These are phyloP conservation scores for Mimachlamys varia DNA, from an alignment of 2,888 invertebrate genomes.

Conservation along the genomic window DNA sequence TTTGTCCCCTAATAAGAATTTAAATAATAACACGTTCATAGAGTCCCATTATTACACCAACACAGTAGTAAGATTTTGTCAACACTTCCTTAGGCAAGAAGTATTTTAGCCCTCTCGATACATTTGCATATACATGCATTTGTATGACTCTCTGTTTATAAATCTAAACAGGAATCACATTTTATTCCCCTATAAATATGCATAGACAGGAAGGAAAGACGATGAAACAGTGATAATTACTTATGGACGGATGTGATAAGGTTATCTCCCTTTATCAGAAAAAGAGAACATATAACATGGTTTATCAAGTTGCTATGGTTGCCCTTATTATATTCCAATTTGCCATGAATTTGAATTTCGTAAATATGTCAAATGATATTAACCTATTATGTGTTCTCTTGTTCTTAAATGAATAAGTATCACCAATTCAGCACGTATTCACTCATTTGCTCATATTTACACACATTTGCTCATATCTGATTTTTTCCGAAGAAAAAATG, in stretches of 20 bases:
- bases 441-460: slow-evolving; percentile 29
- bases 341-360: slow-evolving; percentile 24
- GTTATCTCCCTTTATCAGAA: slow-evolving; percentile 36
- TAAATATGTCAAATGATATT: not conserved
- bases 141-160: not conserved
- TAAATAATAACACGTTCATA: not conserved
- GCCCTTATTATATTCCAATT: slow-evolving; percentile 24
- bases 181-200: slow-evolving; percentile 10
- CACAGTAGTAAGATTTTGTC: not conserved
- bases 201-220: slow-evolving; percentile 33
- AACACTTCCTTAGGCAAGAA: too few relatives aligned
- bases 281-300: slow-evolving; percentile 28
- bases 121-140: not conserved
- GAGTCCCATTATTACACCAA: not conserved
- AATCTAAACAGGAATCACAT: not conserved
- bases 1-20: not conserved
- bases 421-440: slow-evolving; percentile 23
- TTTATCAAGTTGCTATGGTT: slow-evolving; percentile 21
- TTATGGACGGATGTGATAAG: slow-evolving; percentile 34
- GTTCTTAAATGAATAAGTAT: not conserved
- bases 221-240: slow-evolving; percentile 22
- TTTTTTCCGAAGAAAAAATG: not conserved
- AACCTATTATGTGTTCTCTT: slow-evolving; percentile 13
- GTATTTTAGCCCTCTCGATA: not conserved
- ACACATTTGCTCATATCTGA: slow-evolving; percentile 7